phyloP scores from a whole-genome alignment of 2,113 vertebrate genomes.

The Myxocyprinus asiaticus region DNA sequence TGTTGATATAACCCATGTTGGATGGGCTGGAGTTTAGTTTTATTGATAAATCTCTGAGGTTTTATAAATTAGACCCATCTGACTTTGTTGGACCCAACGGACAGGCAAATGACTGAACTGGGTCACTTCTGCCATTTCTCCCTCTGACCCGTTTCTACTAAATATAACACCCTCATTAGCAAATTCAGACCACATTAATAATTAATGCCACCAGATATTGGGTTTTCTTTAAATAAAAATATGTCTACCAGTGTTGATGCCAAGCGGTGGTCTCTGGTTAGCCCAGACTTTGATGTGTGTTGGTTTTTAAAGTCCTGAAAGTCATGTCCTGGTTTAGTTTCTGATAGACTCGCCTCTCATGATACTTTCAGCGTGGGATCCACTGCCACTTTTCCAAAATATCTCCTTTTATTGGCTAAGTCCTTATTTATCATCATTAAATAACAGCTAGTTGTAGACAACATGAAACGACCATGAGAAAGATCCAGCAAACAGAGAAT shows the following conservation, averaged over 20 bases:
- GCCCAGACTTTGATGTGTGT: not conserved
- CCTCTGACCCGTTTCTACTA: constrained; percentile 71
- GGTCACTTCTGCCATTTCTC: constrained; percentile 22
- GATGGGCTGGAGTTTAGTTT: not conserved
- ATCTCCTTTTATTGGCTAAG: not conserved
- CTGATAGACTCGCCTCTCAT: not conserved
- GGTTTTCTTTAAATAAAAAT: constrained; percentile 3
- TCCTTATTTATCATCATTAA: not conserved
- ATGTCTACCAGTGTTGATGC: not conserved
- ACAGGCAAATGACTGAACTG: constrained; percentile 34
- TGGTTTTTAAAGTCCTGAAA: constrained; percentile 1
- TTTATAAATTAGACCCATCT: not conserved
- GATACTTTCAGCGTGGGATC: not conserved
- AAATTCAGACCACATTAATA: constrained; percentile 67
- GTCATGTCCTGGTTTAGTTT: constrained; percentile 36
- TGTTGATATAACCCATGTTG: not conserved
- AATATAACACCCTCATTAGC: constrained; percentile 67
- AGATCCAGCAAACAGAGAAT: no score
- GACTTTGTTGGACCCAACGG: not conserved
- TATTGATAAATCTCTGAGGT: not conserved
- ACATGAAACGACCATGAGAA: no score
- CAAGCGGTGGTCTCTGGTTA: not conserved
- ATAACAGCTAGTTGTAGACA: no score
- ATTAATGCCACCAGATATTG: constrained; percentile 74
- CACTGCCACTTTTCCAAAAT: not conserved